Conservation (phyloP, 2,888 invertebrate genomes). For the Microctonus aethiopoides region DNA sequence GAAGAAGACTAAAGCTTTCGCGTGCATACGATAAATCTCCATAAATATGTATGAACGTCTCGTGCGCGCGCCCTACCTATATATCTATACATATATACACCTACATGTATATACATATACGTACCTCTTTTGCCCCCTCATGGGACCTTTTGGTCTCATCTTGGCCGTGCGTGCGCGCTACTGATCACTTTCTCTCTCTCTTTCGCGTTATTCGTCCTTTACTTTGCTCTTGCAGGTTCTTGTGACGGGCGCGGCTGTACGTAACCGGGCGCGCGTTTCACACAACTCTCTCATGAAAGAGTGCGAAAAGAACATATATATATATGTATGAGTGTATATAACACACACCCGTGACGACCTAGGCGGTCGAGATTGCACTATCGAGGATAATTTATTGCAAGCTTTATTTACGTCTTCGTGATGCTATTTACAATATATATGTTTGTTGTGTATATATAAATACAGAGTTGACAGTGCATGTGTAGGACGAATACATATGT, state of each 20-base stretch:
- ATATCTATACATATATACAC: too few species aligned
- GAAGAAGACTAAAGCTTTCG: slow-evolving; percentile 37
- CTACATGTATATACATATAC: too few species aligned
- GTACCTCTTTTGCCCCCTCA: neutral
- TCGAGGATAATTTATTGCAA: slow-evolving; percentile 39
- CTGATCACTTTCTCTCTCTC: slow-evolving; percentile 5
- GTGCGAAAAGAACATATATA: neutral
- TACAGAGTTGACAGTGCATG: neutral
- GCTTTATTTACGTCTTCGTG: slow-evolving; percentile 37
- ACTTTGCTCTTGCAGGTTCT: slow-evolving; percentile 9
- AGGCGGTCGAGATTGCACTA: slow-evolving; percentile 32
- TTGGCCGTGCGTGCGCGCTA: neutral
- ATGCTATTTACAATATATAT: neutral
- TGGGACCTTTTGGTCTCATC: slow-evolving; percentile 9
- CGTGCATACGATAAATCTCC: slow-evolving; percentile 57
- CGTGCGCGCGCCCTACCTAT: slow-evolving; percentile 44
- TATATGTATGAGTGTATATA: neutral
- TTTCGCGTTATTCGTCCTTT: slow-evolving; percentile 16
- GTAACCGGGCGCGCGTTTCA: slow-evolving; percentile 9
- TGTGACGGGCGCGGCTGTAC: slow-evolving; percentile 3
- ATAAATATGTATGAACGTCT: slow-evolving; percentile 58
- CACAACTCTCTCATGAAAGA: neutral
- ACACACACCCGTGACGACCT: slow-evolving; percentile 17
- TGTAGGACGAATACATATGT: too few species aligned
- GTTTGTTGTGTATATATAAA: neutral